These are phyloP conservation scores for Reinhardtius hippoglossoides DNA, from an alignment of 2,113 vertebrate species.

Conservation along the genomic window DNA sequence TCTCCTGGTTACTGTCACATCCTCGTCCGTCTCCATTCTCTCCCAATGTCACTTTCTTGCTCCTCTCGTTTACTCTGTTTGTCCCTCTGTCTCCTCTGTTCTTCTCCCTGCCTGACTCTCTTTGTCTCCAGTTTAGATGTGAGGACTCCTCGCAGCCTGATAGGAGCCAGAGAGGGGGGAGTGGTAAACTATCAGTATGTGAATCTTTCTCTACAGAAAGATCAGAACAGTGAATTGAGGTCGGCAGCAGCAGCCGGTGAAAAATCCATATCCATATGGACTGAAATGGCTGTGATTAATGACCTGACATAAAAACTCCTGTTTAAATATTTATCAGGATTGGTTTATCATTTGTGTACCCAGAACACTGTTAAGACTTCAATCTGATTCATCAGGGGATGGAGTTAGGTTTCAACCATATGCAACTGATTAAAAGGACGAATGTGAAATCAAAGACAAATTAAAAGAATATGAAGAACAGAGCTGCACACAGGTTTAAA, in stretches of 20 bases:
- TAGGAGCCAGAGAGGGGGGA: not conserved
- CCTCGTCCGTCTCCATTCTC: conserved; percentile 33
- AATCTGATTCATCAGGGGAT: conserved; percentile 5
- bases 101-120: not conserved
- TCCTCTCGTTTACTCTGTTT: conserved; percentile 36
- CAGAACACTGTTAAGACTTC: not conserved
- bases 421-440: conserved; percentile 13
- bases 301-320: conserved; percentile 21
- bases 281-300: conserved; percentile 30
- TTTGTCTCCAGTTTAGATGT: conserved; percentile 25
- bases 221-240: conserved; percentile 27
- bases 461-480: conserved; percentile 16
- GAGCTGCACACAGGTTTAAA: not conserved
- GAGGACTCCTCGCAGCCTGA: conserved; percentile 11
- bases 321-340: conserved; percentile 40
- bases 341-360: conserved; percentile 10
- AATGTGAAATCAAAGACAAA: conserved; percentile 23
- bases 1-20: conserved; percentile 19
- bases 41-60: conserved; percentile 34
- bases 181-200: not conserved
- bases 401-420: not conserved
- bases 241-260: conserved; percentile 16
- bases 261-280: conserved; percentile 51
- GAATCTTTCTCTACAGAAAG: not conserved
- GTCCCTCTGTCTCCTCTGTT: conserved; percentile 18